Percentiles rank a stretch among this genome's conserved stretches.
Conservation (phyloP, 2,113 vertebrate genomes). For the Melospiza georgiana region DNA sequence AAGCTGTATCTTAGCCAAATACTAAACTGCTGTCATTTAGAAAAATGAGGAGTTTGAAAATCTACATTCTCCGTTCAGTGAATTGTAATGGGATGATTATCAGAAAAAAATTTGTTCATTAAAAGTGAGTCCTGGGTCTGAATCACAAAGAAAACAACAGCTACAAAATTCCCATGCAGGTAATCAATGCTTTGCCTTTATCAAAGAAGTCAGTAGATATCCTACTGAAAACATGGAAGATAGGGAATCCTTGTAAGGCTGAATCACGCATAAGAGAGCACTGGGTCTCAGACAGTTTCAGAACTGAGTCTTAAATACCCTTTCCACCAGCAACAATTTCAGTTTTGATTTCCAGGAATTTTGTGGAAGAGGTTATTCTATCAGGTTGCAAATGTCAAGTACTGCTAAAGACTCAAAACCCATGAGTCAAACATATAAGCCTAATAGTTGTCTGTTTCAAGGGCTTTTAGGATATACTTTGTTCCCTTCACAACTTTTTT, state of each 20-base stretch:
- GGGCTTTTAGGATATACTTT: not conserved
- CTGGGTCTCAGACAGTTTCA: not conserved
- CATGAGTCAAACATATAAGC: not conserved
- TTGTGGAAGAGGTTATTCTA: not conserved
- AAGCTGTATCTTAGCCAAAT: not conserved
- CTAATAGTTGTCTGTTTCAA: not conserved
- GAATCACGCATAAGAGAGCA: not conserved
- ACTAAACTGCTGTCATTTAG: not conserved
- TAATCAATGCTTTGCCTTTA: not conserved
- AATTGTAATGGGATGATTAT: not conserved
- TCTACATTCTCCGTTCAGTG: not conserved
- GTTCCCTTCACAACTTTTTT: not conserved
- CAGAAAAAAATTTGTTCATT: not conserved
- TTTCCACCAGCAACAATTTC: not conserved
- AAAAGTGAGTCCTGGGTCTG: not conserved
- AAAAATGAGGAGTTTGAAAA: not conserved
- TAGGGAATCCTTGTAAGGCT: not conserved
- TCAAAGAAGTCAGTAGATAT: not conserved
- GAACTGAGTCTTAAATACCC: not conserved
- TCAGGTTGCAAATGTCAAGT: not conserved
- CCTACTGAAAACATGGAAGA: not conserved
- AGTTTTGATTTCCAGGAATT: not conserved
- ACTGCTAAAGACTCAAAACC: not conserved
- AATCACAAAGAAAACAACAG: not conserved
- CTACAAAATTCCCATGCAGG: not conserved